Conservation (phyloP, 2,113 vertebrate genomes). For the Oncorhynchus clarkii region DNA sequence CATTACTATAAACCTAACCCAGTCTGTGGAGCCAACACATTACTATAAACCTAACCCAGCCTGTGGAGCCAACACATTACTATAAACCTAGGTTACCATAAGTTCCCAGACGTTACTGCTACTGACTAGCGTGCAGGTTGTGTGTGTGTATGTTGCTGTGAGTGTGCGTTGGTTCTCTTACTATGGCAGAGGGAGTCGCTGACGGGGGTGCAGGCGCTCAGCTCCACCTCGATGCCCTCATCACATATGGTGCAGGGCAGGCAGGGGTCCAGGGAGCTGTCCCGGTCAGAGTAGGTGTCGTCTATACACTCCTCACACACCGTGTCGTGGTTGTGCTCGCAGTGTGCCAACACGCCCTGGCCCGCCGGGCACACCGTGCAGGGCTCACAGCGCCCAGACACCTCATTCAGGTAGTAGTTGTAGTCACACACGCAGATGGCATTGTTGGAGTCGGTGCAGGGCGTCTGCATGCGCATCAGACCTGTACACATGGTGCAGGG, state of each 20-base stretch:
- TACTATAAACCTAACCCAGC: background rate
- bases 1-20: too few species aligned
- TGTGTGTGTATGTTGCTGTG: background rate
- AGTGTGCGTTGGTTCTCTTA: conserved; percentile 54
- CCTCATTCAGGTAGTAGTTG: conserved; percentile 74
- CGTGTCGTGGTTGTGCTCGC: conserved; percentile 80
- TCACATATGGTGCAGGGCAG: conserved; percentile 93
- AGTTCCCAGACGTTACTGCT: background rate
- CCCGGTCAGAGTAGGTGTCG: conserved; percentile 87
- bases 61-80: background rate
- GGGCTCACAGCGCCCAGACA: conserved; percentile 65
- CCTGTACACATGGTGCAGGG: conserved; percentile 84
- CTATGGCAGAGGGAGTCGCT: conserved; percentile 82
- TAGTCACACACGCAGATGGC: conserved; percentile 88
- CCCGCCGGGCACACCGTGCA: conserved; percentile 84
- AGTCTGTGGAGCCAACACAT: too few species aligned
- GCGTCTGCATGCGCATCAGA: conserved; percentile 86
- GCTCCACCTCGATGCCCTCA: conserved; percentile 75
- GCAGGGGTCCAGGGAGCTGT: conserved; percentile 92
- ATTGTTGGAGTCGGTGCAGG: conserved; percentile 94
- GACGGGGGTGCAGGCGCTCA: conserved; percentile 73
- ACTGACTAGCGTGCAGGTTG: background rate
- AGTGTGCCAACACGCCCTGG: conserved; percentile 80
- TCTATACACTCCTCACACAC: conserved; percentile 86
- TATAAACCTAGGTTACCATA: background rate